Base-by-base conservation (phyloP, 2,797 vertebrate genomes). In the Psittacula derbiana region DNA sequence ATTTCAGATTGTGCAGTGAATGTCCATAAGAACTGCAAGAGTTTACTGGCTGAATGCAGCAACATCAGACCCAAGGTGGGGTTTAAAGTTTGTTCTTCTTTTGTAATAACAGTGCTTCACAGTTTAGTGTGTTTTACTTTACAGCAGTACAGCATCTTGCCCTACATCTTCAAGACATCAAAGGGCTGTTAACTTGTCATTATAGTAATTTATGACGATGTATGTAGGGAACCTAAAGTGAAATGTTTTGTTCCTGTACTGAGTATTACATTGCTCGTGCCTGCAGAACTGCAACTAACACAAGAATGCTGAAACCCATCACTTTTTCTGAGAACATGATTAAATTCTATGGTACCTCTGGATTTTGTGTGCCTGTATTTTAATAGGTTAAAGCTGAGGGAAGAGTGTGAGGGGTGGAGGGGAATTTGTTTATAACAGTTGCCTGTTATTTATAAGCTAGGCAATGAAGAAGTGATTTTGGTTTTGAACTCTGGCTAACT, bases 11-110 rank as follows among this genome's bases (percentile, higher is more conserved):
- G 99, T 94, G 98, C 98, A 38, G 98, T 99, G 95, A 99, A 99
- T 74, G 98, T 99, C 97, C 99, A 99, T 96, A 99, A 98, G 98
- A 99, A 97, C 98, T 99, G 98, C 97, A 98, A 97, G 97, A 98
- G 95, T 93, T 98, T 99, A 85, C 97, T 99, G 96, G 97, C 98
- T 64, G 99, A 99, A 97, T 99, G 99, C 97, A 98, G 98, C 97
- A 98, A 97, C 97, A 96, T 57, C 96, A 99, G 96, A 97, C 97
- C 95, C 96, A 99, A 99, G 99, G 99, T 99, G 98, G 96, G 98
- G 49, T 76, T 80, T 55, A 18, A 62, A 58, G 44, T 47, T 47
- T 79, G 2, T 58, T 86, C 7, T 53, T 46, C n/a, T 47, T 69
- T 44, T 67, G 11, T 64, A 73, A 47, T 75, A 47, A 43, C 65